Percentiles rank a stretch among this genome's conserved stretches.
Conservation (phyloP, 1,140 invertebrate genomes). For the Tribolium castaneum region DNA sequence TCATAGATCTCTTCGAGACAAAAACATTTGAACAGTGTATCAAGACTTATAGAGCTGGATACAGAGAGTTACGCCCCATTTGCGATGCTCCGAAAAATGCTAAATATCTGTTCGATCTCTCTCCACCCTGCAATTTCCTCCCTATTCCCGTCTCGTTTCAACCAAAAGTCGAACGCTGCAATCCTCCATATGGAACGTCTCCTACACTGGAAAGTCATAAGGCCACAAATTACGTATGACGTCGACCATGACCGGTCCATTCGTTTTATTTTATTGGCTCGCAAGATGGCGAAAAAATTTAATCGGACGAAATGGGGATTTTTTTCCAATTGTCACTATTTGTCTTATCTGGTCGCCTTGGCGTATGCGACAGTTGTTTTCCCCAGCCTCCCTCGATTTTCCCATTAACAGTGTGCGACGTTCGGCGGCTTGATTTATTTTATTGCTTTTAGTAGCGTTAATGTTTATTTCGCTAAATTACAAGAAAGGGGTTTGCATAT, state of each 20-base stretch:
- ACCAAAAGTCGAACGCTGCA: constrained; percentile 19
- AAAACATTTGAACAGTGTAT: constrained; percentile 51
- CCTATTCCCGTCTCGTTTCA: not conserved
- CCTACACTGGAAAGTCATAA: constrained; percentile 4
- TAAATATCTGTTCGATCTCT: constrained; percentile 13
- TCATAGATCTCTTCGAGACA: constrained; percentile 50
- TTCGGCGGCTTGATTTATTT: constrained; percentile 63
- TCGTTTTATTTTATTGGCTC: not conserved
- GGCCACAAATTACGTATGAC: not conserved
- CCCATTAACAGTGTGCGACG: constrained; percentile 60
- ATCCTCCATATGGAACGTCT: constrained; percentile 4
- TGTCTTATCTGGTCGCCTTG: constrained; percentile 29
- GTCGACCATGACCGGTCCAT: not conserved
- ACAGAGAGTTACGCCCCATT: constrained; percentile 44
- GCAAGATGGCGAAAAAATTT: not conserved
- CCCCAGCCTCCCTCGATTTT: constrained; percentile 54
- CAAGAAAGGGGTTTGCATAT: constrained; percentile 63
- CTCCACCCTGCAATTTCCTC: not conserved
- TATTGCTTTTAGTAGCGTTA: constrained; percentile 64
- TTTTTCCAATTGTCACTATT: constrained; percentile 1
- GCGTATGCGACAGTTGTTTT: constrained; percentile 49
- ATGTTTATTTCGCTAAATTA: constrained; percentile 65
- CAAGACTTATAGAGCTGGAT: constrained; percentile 50
- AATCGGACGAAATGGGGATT: constrained; percentile 6
- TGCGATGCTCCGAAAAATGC: constrained; percentile 42